phyloP scores from a whole-genome alignment of 2,888 invertebrate species.

The Heliconius cydno region DNA sequence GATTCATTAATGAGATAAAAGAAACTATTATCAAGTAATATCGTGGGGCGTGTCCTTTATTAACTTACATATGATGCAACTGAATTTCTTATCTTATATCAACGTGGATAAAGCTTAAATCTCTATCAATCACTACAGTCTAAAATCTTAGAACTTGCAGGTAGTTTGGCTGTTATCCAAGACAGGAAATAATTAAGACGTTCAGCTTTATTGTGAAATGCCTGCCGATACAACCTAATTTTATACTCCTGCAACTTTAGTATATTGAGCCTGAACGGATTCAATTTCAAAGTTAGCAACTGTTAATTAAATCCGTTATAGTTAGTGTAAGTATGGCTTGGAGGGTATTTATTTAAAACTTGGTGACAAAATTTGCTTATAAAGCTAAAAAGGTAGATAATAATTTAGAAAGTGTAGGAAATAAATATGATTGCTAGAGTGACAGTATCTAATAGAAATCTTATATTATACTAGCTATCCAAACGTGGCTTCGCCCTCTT shows the following conservation, averaged over 20 bases:
- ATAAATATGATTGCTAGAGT: not conserved
- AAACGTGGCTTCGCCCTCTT: too few species aligned
- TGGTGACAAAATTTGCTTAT: not conserved
- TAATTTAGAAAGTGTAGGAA: not conserved
- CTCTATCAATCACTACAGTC: constrained; percentile 1
- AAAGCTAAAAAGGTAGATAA: not conserved
- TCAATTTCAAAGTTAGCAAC: constrained; percentile 31
- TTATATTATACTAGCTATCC: not conserved
- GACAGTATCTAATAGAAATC: not conserved
- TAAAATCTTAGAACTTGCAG: constrained; percentile 14
- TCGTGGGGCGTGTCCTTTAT: constrained; percentile 19
- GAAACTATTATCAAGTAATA: not conserved
- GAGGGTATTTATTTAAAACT: not conserved
- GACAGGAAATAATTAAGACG: constrained; percentile 19
- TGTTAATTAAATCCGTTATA: constrained; percentile 16
- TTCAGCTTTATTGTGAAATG: constrained; percentile 3
- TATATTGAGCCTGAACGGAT: constrained; percentile 10
- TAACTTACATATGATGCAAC: constrained; percentile 1
- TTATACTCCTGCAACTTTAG: constrained; percentile 19
- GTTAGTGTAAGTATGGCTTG: not conserved
- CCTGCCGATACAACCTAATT: constrained; percentile 27
- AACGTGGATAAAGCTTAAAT: constrained; percentile 10
- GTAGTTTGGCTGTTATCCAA: constrained; percentile 25
- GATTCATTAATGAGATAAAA: not conserved
- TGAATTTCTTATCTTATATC: not conserved